Evolutionary conservation across 1,140 invertebrate genomes (phyloP), one percentile per base, ranked within the genome.

Genomic region (Sinonovacula constricta): DNA sequence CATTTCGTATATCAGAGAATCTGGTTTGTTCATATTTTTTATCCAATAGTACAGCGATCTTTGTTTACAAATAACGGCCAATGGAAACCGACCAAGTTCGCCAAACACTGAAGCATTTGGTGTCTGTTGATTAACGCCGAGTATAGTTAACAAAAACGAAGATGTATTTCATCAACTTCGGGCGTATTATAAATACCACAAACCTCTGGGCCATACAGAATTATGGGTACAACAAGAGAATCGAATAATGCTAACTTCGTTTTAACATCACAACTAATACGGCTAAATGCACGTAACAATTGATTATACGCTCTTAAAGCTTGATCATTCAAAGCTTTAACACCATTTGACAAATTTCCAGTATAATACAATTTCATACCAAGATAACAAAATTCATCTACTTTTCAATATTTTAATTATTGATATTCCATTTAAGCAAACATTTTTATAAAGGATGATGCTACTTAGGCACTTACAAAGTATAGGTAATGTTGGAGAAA

Each of bases 371-470:
- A 30, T 10, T 51, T 26, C n/a, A 76, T 26, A 39, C 71, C 79
- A 15, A 81, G 59, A 68, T 80, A 80, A 18, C 31, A 49, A 62
- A 72, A 80, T 31, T 60, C n/a, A 59, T 80, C 33, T 34, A 72
- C 69, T n/a, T n/a, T n/a, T n/a, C n/a, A n/a, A n/a, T n/a, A n/a
- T n/a, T n/a, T n/a, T n/a, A n/a, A n/a, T n/a, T n/a, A n/a, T n/a
- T n/a, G n/a, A n/a, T n/a, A n/a, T n/a, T n/a, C n/a, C n/a, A n/a
- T n/a, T n/a, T n/a, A n/a, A n/a, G n/a, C n/a, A n/a, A n/a, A n/a
- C n/a, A n/a, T n/a, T n/a, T n/a, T n/a, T n/a, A n/a, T n/a, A n/a
- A n/a, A n/a, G n/a, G n/a, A n/a, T n/a, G n/a, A n/a, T n/a, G n/a
- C n/a, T n/a, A n/a, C n/a, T n/a, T n/a, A n/a, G n/a, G n/a, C n/a